Evolutionary conservation across 2,797 vertebrate genomes (phyloP).

Genomic region (Emys orbicularis): DNA sequence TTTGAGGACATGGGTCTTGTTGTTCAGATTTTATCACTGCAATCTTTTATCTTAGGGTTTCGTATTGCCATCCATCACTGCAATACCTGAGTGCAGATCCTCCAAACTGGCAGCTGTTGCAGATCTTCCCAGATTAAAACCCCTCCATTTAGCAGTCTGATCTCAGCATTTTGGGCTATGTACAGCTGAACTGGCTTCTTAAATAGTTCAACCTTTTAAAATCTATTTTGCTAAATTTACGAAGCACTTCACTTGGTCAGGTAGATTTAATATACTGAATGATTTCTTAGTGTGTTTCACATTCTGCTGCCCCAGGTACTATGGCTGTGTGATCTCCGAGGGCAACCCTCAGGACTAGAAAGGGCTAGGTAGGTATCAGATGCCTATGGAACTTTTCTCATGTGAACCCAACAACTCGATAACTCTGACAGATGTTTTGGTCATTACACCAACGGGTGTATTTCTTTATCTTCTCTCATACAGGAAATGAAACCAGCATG

Average conservation of each 20-base stretch:
- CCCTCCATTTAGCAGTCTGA: slow-evolving; percentile 31
- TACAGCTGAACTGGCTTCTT: not conserved
- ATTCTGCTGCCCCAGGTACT: slow-evolving; percentile 64
- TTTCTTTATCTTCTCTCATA: slow-evolving; percentile 68
- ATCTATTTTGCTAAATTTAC: not conserved
- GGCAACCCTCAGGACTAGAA: slow-evolving; percentile 67
- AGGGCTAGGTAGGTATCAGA: slow-evolving; percentile 39
- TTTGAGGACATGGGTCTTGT: not conserved
- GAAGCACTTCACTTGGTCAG: slow-evolving; percentile 18
- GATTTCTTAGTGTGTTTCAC: slow-evolving; percentile 29
- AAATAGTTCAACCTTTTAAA: not conserved
- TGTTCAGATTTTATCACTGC: not conserved
- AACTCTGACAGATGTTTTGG: slow-evolving; percentile 79
- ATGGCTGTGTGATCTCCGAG: slow-evolving; percentile 16
- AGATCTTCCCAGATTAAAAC: slow-evolving; percentile 27
- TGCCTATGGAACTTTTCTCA: slow-evolving; percentile 58
- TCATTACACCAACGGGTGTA: slow-evolving; percentile 67
- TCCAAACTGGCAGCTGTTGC: not conserved
- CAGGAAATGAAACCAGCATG: slow-evolving; percentile 57
- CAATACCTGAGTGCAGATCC: not conserved
- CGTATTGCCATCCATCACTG: not conserved
- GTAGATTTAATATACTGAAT: not conserved
- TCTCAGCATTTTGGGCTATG: slow-evolving; percentile 32
- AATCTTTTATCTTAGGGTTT: not conserved
- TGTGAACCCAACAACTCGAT: slow-evolving; percentile 76